phyloP scores from a whole-genome alignment of 2,888 invertebrate genomes.

The Coenonympha arcania region DNA sequence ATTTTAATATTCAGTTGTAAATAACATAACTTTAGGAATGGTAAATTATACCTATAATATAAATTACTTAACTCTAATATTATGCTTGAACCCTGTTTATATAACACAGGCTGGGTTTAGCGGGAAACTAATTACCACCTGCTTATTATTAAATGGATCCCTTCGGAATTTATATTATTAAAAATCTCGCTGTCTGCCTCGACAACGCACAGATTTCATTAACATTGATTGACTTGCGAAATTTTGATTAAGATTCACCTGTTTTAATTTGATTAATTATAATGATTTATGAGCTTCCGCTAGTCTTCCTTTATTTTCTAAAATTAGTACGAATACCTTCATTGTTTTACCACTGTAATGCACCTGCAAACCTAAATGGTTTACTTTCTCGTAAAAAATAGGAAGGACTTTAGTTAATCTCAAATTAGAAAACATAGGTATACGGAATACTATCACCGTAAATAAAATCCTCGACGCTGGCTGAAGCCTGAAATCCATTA shows the following conservation, averaged over 20 bases:
- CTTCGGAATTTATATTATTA: not conserved
- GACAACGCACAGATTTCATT: not conserved
- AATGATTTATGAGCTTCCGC: not conserved
- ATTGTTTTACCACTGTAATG: too few species aligned
- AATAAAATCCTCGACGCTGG: not conserved
- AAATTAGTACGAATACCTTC: too few species aligned
- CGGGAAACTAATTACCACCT: slow-evolving; percentile 8
- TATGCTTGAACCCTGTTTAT: not conserved
- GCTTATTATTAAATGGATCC: slow-evolving; percentile 8
- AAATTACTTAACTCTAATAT: too few species aligned
- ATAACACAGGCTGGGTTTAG: not conserved
- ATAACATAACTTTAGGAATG: too few species aligned
- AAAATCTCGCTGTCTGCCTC: not conserved
- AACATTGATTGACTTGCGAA: not conserved
- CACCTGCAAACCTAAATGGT: too few species aligned
- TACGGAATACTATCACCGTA: not conserved
- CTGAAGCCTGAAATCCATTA: slow-evolving; percentile 1
- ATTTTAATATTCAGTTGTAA: too few species aligned
- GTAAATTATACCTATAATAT: too few species aligned
- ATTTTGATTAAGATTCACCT: not conserved
- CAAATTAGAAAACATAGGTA: not conserved
- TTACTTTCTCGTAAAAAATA: too few species aligned
- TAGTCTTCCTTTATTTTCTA: too few species aligned
- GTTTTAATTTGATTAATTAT: not conserved
- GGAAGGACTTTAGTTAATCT: not conserved